Percentiles rank a stretch among this genome's conserved stretches.
These are phyloP conservation scores for Leptinotarsa undecemlineata DNA, from an alignment of 1,140 invertebrate genomes.

Conservation along the genomic window DNA sequence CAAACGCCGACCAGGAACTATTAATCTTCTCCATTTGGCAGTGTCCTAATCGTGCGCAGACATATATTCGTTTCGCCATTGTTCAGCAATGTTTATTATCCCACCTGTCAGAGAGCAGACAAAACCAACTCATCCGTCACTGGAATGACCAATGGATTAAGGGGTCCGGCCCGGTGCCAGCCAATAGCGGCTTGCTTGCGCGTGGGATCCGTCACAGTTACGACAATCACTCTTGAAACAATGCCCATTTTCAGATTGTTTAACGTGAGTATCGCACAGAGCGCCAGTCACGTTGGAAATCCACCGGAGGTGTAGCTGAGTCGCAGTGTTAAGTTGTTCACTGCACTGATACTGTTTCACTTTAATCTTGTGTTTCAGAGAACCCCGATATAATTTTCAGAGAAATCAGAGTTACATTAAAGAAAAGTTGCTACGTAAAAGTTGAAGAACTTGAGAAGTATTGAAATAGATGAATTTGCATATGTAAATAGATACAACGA, in stretches of 20 bases:
- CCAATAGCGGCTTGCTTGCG: conserved; percentile 45
- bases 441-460: too few species aligned
- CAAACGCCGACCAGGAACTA: background rate
- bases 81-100: conserved; percentile 46
- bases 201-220: conserved; percentile 46
- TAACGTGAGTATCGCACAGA: background rate
- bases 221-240: conserved; percentile 47
- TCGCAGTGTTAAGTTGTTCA: background rate
- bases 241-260: conserved; percentile 35
- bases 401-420: too few species aligned
- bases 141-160: conserved; percentile 45
- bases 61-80: conserved; percentile 49
- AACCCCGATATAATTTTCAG: too few species aligned
- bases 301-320: background rate
- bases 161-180: conserved; percentile 30
- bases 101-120: conserved; percentile 45
- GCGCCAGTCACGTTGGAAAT: background rate
- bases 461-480: too few species aligned
- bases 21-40: conserved; percentile 11
- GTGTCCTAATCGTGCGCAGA: conserved; percentile 27
- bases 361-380: background rate
- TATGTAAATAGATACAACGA: too few species aligned
- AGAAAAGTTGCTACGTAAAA: too few species aligned
- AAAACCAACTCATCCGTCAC: conserved; percentile 47
- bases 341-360: conserved; percentile 14